These are phyloP conservation scores for Mastomys natalensis DNA, from an alignment of 2,113 vertebrate species.

Conservation along the genomic window DNA sequence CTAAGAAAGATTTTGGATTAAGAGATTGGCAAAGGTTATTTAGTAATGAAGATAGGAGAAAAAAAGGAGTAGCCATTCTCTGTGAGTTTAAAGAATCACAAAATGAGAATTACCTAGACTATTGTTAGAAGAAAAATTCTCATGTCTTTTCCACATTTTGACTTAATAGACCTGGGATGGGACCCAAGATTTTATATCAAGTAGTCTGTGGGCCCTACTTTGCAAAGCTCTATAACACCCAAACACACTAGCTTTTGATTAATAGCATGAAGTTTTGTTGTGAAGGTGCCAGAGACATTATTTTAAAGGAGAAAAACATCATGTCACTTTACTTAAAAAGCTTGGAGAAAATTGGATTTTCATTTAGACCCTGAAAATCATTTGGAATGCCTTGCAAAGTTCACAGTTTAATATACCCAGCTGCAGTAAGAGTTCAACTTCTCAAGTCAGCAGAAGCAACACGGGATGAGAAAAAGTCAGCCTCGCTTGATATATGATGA, in stretches of 20 bases:
- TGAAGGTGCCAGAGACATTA: conserved; percentile 40
- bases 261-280: conserved; percentile 32
- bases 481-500: conserved; percentile 69
- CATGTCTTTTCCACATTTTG: background rate
- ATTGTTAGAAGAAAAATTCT: background rate
- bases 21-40: conserved; percentile 2
- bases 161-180: background rate
- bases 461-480: conserved; percentile 63
- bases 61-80: background rate
- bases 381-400: conserved; percentile 50
- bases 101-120: conserved; percentile 24
- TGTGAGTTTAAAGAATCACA: conserved; percentile 27
- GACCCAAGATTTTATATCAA: conserved; percentile 8
- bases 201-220: background rate
- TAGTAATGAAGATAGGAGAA: background rate
- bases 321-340: conserved; percentile 52
- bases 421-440: conserved; percentile 61
- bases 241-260: conserved; percentile 4
- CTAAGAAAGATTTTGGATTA: conserved; percentile 7
- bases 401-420: conserved; percentile 42
- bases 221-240: background rate
- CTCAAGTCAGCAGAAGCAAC: conserved; percentile 65
- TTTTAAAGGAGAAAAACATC: conserved; percentile 60
- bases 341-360: conserved; percentile 50
- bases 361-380: conserved; percentile 70